Conservation (phyloP, 1,140 invertebrate genomes). For the Drosophila orosa region DNA sequence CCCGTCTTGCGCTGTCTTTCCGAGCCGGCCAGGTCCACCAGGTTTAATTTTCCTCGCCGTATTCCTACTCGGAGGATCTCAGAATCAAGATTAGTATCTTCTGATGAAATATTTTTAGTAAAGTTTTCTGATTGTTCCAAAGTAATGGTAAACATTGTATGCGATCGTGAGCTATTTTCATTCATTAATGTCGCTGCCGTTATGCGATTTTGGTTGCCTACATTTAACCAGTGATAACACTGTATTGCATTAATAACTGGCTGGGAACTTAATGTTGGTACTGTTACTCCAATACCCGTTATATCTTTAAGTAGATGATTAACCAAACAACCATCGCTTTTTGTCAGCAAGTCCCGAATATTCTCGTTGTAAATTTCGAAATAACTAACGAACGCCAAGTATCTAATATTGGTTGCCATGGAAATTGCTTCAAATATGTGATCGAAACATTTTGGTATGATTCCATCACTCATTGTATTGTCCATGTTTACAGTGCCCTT, state of each 20-base stretch:
- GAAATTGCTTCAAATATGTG: constrained; percentile 97
- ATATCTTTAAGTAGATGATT: constrained; percentile 90
- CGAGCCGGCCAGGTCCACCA: constrained; percentile 93
- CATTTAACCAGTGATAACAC: constrained; percentile 90
- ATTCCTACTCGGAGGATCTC: constrained; percentile 83
- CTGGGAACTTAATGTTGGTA: constrained; percentile 86
- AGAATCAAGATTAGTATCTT: constrained; percentile 7
- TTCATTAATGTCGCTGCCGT: constrained; percentile 97
- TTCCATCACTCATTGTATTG: constrained; percentile 85
- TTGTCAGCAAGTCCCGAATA: constrained; percentile 88
- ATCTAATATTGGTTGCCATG: constrained; percentile 92
- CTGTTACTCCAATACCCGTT: constrained; percentile 92
- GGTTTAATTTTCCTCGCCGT: constrained; percentile 92
- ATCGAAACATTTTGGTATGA: constrained; percentile 94
- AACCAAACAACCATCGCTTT: constrained; percentile 28
- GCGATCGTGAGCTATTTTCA: constrained; percentile 92
- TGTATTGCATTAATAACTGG: constrained; percentile 87
- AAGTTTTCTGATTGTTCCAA: constrained; percentile 88
- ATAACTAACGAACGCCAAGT: constrained; percentile 95
- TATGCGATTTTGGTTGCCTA: constrained; percentile 91
- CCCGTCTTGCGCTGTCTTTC: constrained; percentile 96
- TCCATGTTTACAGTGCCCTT: constrained; percentile 40
- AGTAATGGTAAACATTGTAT: constrained; percentile 96
- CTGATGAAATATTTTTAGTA: neutral
- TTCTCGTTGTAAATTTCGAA: constrained; percentile 97